These are phyloP conservation scores for Cheilosia soror DNA, from an alignment of 2,888 invertebrate genomes.

Conservation along the genomic window DNA sequence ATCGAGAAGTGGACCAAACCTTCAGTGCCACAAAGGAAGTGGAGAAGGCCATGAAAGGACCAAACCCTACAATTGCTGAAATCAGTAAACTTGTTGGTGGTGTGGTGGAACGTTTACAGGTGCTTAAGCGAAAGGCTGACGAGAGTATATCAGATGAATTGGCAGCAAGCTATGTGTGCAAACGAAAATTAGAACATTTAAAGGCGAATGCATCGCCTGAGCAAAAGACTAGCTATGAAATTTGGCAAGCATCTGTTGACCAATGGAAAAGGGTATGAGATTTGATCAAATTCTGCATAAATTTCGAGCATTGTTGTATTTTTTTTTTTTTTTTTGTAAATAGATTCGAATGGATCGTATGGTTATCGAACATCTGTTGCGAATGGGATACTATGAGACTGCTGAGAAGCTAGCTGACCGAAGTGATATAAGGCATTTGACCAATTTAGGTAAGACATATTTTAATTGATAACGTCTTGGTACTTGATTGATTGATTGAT, in stretches of 20 bases:
- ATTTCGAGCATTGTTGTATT: background rate
- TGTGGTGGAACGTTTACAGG: conserved; percentile 94
- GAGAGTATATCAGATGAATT: conserved; percentile 97
- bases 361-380: conserved; percentile 97
- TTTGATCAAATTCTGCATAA: background rate
- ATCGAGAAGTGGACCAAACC: conserved; percentile 96
- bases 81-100: conserved; percentile 93
- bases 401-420: conserved; percentile 94
- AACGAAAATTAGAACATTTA: conserved; percentile 95
- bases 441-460: conserved; percentile 90
- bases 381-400: conserved; percentile 97
- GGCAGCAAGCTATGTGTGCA: conserved; percentile 95
- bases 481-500: no score
- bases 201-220: conserved; percentile 84
- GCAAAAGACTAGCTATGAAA: conserved; percentile 79
- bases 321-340: background rate
- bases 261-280: conserved; percentile 82
- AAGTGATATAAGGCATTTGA: conserved; percentile 92
- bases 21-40: conserved; percentile 90
- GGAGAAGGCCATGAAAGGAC: conserved; percentile 84
- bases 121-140: conserved; percentile 96
- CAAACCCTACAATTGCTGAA: conserved; percentile 85
- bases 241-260: conserved; percentile 82
- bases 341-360: conserved; percentile 93
- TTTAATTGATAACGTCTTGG: background rate